phyloP scores from a whole-genome alignment of 2,113 vertebrate genomes.

The Motacilla tschutschensis region DNA sequence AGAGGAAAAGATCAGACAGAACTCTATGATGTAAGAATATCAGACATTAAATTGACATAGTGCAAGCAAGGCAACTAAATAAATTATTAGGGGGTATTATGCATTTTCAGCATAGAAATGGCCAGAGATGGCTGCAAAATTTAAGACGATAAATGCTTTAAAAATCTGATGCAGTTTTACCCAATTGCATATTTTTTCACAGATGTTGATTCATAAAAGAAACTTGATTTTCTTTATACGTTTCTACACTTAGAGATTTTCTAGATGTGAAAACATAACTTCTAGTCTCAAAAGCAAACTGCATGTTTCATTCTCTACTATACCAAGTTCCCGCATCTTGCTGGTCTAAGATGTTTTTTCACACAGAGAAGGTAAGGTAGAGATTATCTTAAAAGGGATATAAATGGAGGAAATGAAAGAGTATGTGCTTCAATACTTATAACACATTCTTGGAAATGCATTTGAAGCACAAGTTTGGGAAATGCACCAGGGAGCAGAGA shows the following conservation, averaged over 20 bases:
- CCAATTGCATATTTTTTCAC: neutral
- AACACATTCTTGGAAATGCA: neutral
- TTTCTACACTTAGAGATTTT: neutral
- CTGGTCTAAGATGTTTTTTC: neutral
- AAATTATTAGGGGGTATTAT: neutral
- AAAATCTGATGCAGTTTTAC: neutral
- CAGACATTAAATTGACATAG: neutral
- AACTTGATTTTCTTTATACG: neutral
- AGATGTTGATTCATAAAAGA: neutral
- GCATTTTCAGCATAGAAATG: neutral
- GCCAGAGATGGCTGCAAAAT: neutral
- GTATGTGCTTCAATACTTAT: neutral
- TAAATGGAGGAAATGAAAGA: neutral
- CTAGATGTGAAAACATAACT: neutral
- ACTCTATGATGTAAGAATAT: neutral
- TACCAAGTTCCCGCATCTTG: neutral
- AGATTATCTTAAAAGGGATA: neutral
- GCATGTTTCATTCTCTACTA: neutral
- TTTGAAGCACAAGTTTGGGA: neutral
- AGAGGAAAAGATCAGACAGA: neutral
- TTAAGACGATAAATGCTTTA: neutral
- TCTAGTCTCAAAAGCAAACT: neutral
- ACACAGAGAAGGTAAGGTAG: neutral
- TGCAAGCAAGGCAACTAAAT: neutral
- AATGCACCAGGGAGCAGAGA: neutral